Evolutionary conservation across 1,140 invertebrate genomes (phyloP), one percentile per base, ranked within the genome.

Genomic region (Pogonomyrmex barbatus): DNA sequence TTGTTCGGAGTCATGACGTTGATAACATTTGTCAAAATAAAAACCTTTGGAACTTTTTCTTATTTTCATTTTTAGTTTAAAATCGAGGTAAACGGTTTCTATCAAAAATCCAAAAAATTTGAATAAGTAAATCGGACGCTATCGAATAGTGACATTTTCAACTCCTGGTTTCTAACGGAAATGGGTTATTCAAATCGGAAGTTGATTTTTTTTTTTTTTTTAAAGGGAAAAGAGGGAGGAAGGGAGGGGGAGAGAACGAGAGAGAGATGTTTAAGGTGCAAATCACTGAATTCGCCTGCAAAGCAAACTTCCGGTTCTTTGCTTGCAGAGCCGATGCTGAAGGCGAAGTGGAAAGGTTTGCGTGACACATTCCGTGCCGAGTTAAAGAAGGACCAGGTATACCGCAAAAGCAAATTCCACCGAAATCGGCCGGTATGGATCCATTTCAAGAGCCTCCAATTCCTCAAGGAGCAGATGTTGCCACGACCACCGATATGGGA

Each of bases 321-420:
- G 4, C 45, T 87, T 92, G 6, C 91, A 95, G 94, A 94, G 56
- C 92, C 94, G 58, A 91, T 94, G 4, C 70, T 95, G 14, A 95
- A 95, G 86, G 91, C 94, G 45, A 96, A 95, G 91, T 96, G 94
- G 95, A 96, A 95, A 91, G 95, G 93, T 76, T 89, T 95, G 6
- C 89, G 93, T 65, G 95, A 95, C 62, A 95, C 95, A 0, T 95
- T 95, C 67, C 93, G 95, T 12, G 94, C 93, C 4, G 95, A 95
- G 63, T 71, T 95, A 36, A 95, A 94, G 68, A 95, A 95, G 56
- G 94, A 95, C n/a, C 92, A 92, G 71, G 91, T 93, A 6, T 94
- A 91, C 60, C 91, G 92, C 2, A 94, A 93, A 85, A 94, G 91
- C 67, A 94, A 94, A 85, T 94, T 90, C 39, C 89, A 92, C 47